Evolutionary conservation across 2,797 vertebrate species (phyloP), one percentile per base, ranked within the genome.

Genomic region (Anisognathus igniventris): DNA sequence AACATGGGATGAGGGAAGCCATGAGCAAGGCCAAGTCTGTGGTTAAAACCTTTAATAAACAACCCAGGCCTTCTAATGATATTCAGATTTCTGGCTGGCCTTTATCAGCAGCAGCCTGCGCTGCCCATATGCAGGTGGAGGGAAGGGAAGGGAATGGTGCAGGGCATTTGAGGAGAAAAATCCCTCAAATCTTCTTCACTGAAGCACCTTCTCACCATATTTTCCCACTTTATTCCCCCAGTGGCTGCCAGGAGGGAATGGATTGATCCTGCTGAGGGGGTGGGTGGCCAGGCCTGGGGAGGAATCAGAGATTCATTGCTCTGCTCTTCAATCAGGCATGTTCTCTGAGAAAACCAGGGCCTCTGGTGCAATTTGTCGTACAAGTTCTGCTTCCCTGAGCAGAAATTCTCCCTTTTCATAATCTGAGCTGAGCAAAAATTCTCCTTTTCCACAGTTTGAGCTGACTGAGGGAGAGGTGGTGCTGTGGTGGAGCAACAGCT

Each of bases 301-400:
- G 76, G 42, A 88, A n/a, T 65, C 24, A 68, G 77, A 48, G 58
- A 76, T 73, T 64, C 30, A n/a, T 31, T 56, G 66, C 67, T 50
- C 39, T 92, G 50, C 61, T 71, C 48, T 35, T 96, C 93, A 93
- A 27, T 62, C 24, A 83, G 81, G 61, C 35, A 48, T 12, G 42
- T 60, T 92, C 81, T 82, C 86, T 56, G 53, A 83, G 68, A 77
- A 80, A 94, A 77, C 0, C 3, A 61, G 35, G 0, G 17, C 45
- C 66, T 78, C 48, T 50, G 81, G 54, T 74, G 77, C 67, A 82
- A 94, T 91, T 93, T 94, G 78, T 72, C 75, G 28, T 24, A 83
- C 33, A 80, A 72, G 39, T 86, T 94, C 91, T 95, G 91, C 92
- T 93, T 58, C 78, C 73, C 72, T 1, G 33, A 95, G 86, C 93